These are phyloP conservation scores for Stenopsyche tienmushanensis DNA, from an alignment of 1,140 invertebrate species.

Conservation along the genomic window DNA sequence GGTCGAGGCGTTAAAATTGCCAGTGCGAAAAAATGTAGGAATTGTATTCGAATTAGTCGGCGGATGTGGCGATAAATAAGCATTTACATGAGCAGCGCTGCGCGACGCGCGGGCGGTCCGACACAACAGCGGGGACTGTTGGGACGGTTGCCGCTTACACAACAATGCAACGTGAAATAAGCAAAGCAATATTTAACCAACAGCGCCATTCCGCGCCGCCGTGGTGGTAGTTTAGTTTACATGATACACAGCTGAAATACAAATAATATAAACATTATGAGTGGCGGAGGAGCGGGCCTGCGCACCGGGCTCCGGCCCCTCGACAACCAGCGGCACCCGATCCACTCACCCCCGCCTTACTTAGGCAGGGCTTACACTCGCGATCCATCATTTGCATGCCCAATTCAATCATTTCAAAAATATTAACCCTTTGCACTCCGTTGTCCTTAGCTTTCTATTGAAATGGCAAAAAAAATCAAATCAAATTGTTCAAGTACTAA, in stretches of 20 bases:
- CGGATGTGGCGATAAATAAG: slow-evolving; percentile 3
- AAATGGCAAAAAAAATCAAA: too few species aligned
- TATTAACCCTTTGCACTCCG: too few species aligned
- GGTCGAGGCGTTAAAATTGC: not conserved
- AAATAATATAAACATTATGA: slow-evolving; percentile 60
- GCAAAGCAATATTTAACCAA: slow-evolving; percentile 60
- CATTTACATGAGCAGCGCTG: slow-evolving; percentile 17
- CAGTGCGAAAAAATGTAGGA: slow-evolving; percentile 13
- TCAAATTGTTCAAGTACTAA: too few species aligned
- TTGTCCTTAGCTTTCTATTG: too few species aligned
- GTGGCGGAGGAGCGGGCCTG: slow-evolving; percentile 50
- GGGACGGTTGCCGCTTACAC: slow-evolving; percentile 49
- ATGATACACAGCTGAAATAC: slow-evolving; percentile 60
- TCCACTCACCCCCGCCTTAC: too few species aligned
- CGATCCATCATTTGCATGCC: too few species aligned
- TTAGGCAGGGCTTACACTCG: too few species aligned
- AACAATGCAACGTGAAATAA: slow-evolving; percentile 60
- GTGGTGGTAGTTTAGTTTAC: slow-evolving; percentile 59
- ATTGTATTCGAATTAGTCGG: slow-evolving; percentile 1
- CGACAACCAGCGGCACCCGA: not conserved
- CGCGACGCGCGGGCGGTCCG: slow-evolving; percentile 23
- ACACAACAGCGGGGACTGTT: slow-evolving; percentile 33
- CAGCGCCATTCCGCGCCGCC: slow-evolving; percentile 40
- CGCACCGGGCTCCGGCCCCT: not conserved
- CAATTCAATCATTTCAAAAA: too few species aligned